Evolutionary conservation across 2,797 vertebrate species (phyloP), one percentile per base, ranked within the genome.

Genomic region (Tadarida brasiliensis): DNA sequence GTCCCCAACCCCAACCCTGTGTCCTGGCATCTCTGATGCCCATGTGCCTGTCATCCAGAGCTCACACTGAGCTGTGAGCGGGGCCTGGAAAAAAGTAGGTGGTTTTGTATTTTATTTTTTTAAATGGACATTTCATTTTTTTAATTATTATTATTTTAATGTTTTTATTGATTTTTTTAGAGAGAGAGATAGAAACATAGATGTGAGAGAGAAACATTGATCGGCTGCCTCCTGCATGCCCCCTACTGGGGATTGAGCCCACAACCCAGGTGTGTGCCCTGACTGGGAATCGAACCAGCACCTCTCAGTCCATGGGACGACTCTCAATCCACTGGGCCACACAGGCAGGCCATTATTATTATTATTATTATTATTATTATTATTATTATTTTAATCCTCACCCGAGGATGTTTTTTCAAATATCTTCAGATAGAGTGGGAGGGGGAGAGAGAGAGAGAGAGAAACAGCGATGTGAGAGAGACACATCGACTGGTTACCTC

Each of bases 1-100:
- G 54, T 39, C 61, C 47, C 70, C 24, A 1, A 8, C 26, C 51
- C 49, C 35, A 0, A 22, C 26, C 26, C 3, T 30, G 4, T 0
- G 4, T 74, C 54, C 39, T 12, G 54, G n/a, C n/a, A 76, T 76
- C 9, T 6, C 3, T 4, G 44, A 5, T 2, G 14, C 28, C 7
- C 1, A 2, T 17, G 17, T 2, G 20, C 33, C 84, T 17, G 61
- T n/a, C 86, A 6, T 30, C 54, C 11, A 10, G 16, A 22, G 33
- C 19, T 44, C 90, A 92, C 24, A 24, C 9, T 39, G 68, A 78
- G 61, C 59, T 22, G 7, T 51, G 28, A 73, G 15, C 22, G n/a
- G n/a, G 12, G 15, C 10, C 35, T n/a, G 4, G 70, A 16, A 59
- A 54, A 77, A 77, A 11, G 39, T 1, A 57, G 9, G 44, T 59